Percentiles rank a stretch among this genome's conserved stretches.
Evolutionary conservation across 2,888 invertebrate genomes (phyloP).

Genomic region (Patella depressa): DNA sequence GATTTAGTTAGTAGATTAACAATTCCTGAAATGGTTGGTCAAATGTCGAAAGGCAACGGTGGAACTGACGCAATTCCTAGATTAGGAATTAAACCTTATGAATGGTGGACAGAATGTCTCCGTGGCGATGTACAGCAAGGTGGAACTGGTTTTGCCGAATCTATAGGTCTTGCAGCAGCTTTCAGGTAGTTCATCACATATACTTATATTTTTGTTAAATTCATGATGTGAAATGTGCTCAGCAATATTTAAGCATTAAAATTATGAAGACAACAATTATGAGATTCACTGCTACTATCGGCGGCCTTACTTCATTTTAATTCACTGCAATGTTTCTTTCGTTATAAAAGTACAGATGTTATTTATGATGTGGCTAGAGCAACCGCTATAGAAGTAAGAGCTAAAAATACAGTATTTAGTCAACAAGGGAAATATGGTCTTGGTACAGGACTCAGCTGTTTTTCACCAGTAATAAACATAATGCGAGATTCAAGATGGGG

Average conservation of each 20-base stretch:
- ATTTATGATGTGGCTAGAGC: constrained; percentile 22
- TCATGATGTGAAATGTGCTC: too few species aligned
- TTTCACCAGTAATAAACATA: constrained; percentile 59
- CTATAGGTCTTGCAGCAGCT: constrained; percentile 57
- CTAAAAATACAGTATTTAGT: constrained; percentile 26
- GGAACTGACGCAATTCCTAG: constrained; percentile 49
- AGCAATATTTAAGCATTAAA: too few species aligned
- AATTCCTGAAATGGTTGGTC: constrained; percentile 52
- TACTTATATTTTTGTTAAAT: too few species aligned
- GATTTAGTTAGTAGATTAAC: constrained; percentile 57
- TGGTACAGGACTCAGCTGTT: constrained; percentile 53
- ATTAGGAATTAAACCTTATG: constrained; percentile 53
- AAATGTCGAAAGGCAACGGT: constrained; percentile 44
- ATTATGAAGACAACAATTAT: too few species aligned
- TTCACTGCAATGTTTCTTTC: neutral
- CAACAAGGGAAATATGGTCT: constrained; percentile 32
- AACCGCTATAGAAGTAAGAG: constrained; percentile 25
- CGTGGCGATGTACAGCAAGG: constrained; percentile 52
- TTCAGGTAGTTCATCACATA: constrained; percentile 47
- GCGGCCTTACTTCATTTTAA: too few species aligned
- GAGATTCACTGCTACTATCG: too few species aligned
- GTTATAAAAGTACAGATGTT: constrained; percentile 19
- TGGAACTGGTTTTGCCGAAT: constrained; percentile 58
- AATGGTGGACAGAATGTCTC: constrained; percentile 60
- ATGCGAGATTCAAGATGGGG: constrained; percentile 61